Base-by-base conservation (phyloP, 2,888 invertebrate species). In the Lingula anatina region DNA sequence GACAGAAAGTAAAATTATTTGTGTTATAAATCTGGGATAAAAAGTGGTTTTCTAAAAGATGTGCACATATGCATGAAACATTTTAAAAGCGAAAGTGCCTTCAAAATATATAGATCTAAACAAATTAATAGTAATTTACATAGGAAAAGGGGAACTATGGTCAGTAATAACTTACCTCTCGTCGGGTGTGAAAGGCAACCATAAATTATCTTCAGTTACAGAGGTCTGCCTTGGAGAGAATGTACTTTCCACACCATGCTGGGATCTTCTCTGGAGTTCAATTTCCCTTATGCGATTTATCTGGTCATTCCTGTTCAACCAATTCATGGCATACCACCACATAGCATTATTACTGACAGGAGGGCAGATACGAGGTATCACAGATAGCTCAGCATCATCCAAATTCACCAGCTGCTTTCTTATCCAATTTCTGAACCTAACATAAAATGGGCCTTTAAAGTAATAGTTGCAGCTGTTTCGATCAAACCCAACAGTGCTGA, bases 391-490 rank as follows among this genome's bases (percentile, higher is more conserved):
- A 15, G 57, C 54, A 9, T 60, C 50, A 43, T 63, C 60, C 20
- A 59, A 35, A 18, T 59, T 59, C 5, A 57, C 58, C 28, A 70
- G 48, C 46, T 66, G 59, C 21, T 60, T 44, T 41, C 64, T 55
- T n/a, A 65, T 55, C 53, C 62, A 64, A 24, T 57, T 54, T 49
- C 66, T 70, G n/a, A 70, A 62, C 23, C 67, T 53, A 39, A 70
- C 60, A 49, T 68, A 63, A 53, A 71, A 61, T 3, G 73, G 74
- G 5, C 74, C 74, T 3, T 66, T 53, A 48, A 55, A 65, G 43
- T 64, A 69, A 24, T 61, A 63, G 43, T 69, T 70, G 49, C 74
- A 74, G 20, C 59, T 59, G 2, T 57, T 53, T 18, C 53, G 50
- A 50, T 74, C 69, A 50, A 61, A 64, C 5, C 71, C 72, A 20